Base-by-base conservation (phyloP, 2,113 vertebrate species). In the Pipa parva region DNA sequence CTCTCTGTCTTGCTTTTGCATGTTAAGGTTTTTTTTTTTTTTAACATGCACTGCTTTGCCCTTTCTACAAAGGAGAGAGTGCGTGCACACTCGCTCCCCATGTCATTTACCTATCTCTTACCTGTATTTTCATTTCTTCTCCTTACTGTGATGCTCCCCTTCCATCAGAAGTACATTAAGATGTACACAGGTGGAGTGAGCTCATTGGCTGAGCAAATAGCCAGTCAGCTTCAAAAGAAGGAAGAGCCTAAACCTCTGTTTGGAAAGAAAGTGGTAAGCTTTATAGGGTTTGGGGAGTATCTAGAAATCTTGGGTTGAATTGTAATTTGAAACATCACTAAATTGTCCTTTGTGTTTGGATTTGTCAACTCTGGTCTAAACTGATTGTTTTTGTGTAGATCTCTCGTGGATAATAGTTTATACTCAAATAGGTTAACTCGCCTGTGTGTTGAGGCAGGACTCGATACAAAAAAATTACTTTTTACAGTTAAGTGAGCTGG, bases 161-260 rank as follows among this genome's bases (percentile, higher is more conserved):
- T 51, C n/a, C 36, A 13, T 54, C 31, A 68, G 95, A 92, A 87
- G 81, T 97, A 88, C 84, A 88, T 96, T 85, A 93, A 92, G 92
- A 94, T 95, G 93, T 96, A 95, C 88, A 96, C 94, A 59, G 93
- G 93, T 72, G 95, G 92, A 75, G 94, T 98, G 88, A 92, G 90
- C 93, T 95, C 90, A 76, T 83, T 97, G 93, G 86, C 95, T 90
- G 92, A 94, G 80, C 95, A 99, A 86, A 88, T 98, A 95, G 92
- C 92, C 91, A 92, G 72, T 93, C 95, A 93, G 91, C 92, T 97
- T 87, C 92, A 94, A 78, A 88, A 89, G 83, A 92, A 91, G 85
- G 91, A 93, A 65, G 85, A 87, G 4, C 87, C 92, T 81, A 91
- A 90, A 88, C 84, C 88, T 78, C 81, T 84, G 79, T 90, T 92